Base-by-base conservation (phyloP, 2,113 vertebrate genomes). In the Microtus richardsoni region DNA sequence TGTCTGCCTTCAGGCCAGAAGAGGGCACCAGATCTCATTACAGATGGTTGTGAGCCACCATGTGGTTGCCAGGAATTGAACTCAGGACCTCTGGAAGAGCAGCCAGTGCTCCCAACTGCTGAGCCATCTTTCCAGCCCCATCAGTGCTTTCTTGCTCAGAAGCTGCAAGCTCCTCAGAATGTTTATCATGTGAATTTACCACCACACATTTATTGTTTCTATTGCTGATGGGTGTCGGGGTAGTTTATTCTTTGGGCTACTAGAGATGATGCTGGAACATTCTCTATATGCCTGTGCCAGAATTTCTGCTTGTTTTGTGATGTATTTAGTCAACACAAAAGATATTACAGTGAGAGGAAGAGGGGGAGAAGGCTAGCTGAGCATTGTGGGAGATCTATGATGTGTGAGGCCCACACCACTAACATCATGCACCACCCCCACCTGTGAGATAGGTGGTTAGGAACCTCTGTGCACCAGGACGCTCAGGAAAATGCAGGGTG, bases 181-280 rank as follows among this genome's bases (percentile, higher is more conserved):
- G 16, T 28, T 7, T 16, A 1, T 4, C 2, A 0, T 3, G 7
- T 7, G 13, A 28, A 33, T 17, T 49, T 4, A 11, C 44, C 9
- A 4, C 33, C 0, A 1, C 0, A 9, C 2, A 0, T 4, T 11
- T 4, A 17, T 7, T 73, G 8, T 70, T 70, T 33, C 71, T 10
- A 10, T 19, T 0, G 82, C 21, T 1, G 21, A n/a, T 0, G 24
- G 82, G 77, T 5, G 0, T 7, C 30, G 2, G 36, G 6, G 19
- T 1, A 2, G 87, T 11, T 14, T 60, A 70, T 13, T 2, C 28
- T 24, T 7, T 33, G 49, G 70, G 52, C 54, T 47, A 0, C 4
- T 26, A 22, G 0, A 7, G 22, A 79, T 0, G 8, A 36, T 10
- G 39, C 33, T 64, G 47, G 70, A 68, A 77, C 17, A 9, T 17